Evolutionary conservation across 2,113 vertebrate genomes (phyloP).

Genomic region (Piaya cayana): DNA sequence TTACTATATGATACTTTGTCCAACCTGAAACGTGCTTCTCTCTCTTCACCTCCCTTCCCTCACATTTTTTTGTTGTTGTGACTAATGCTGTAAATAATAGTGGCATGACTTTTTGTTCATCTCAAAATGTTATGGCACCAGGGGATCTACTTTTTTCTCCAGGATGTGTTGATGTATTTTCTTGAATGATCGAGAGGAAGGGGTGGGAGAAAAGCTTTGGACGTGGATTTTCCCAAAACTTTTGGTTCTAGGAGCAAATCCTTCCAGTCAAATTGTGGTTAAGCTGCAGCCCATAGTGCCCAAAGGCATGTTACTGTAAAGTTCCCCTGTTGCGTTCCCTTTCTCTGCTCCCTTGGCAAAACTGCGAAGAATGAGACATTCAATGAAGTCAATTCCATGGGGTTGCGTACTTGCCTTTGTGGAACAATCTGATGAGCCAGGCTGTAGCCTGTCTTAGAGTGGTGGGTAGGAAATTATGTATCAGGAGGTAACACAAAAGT

Average conservation of each 20-base stretch:
- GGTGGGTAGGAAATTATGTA: neutral
- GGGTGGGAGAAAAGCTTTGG: neutral
- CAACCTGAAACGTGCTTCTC: neutral
- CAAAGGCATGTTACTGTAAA: neutral
- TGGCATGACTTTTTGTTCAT: neutral
- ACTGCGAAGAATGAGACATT: neutral
- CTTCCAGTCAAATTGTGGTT: neutral
- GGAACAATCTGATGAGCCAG: neutral
- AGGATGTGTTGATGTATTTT: neutral
- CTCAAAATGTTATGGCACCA: neutral
- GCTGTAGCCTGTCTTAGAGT: neutral
- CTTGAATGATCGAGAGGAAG: neutral
- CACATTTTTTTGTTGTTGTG: neutral
- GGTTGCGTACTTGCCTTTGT: neutral
- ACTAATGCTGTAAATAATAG: neutral
- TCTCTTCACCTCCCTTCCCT: neutral
- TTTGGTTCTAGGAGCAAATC: neutral
- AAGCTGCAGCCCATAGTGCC: neutral
- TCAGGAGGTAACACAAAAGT: neutral
- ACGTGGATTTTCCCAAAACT: neutral
- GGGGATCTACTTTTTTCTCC: neutral
- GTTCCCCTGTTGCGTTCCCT: neutral
- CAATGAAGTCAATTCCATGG: neutral
- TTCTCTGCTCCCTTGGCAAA: neutral
- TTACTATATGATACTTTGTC: neutral